Evolutionary conservation across 2,888 invertebrate genomes (phyloP).

Genomic region (Atrina japonica): DNA sequence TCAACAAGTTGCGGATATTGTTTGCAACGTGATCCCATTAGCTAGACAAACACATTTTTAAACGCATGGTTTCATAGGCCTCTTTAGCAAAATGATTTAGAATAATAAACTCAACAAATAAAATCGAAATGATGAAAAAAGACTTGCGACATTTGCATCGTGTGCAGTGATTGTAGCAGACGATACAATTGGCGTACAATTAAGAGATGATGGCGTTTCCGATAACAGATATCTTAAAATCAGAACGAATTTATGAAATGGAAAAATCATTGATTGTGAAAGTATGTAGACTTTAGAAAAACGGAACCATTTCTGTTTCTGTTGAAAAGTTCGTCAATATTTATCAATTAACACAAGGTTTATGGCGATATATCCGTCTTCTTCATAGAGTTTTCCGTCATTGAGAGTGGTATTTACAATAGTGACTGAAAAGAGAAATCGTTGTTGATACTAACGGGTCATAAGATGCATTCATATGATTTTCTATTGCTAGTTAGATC

Average conservation of each 20-base stretch:
- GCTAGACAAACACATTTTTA: slow-evolving; percentile 21
- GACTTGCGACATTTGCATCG: slow-evolving; percentile 29
- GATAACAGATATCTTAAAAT: slow-evolving; percentile 4
- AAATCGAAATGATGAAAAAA: slow-evolving; percentile 15
- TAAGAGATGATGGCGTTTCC: slow-evolving; percentile 24
- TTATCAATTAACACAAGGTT: slow-evolving; percentile 29
- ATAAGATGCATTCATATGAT: too few relatives aligned
- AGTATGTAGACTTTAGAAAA: slow-evolving; percentile 29
- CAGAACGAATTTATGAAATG: slow-evolving; percentile 4
- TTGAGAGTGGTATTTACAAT: slow-evolving; percentile 7
- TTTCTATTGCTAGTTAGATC: too few relatives aligned
- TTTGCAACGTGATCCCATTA: slow-evolving; percentile 27
- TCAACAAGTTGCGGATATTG: slow-evolving; percentile 29
- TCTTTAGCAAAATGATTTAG: slow-evolving; percentile 28
- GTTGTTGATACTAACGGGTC: slow-evolving; percentile 1
- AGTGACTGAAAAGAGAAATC: slow-evolving; percentile 18
- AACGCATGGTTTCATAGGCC: slow-evolving; percentile 26
- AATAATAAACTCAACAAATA: slow-evolving; percentile 13
- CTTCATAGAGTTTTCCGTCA: slow-evolving; percentile 8
- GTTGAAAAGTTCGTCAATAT: slow-evolving; percentile 40
- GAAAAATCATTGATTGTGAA: slow-evolving; percentile 34
- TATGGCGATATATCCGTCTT: background rate
- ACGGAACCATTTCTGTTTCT: slow-evolving; percentile 37
- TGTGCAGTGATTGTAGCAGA: slow-evolving; percentile 19
- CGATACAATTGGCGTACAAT: slow-evolving; percentile 15